These are phyloP conservation scores for Okamejei kenojei DNA, from an alignment of 2,797 vertebrate genomes.

Conservation along the genomic window DNA sequence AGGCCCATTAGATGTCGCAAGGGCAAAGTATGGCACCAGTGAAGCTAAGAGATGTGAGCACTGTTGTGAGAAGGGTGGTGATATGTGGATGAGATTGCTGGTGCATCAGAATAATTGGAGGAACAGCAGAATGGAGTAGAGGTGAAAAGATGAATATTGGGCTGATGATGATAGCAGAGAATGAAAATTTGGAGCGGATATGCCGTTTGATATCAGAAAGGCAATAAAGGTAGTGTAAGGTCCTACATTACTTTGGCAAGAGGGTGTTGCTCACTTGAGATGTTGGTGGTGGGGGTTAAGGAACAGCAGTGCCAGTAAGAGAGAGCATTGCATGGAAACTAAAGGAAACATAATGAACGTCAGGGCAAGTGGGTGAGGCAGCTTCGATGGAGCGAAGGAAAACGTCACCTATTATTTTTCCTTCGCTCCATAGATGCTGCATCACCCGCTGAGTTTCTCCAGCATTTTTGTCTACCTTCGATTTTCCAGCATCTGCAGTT, in stretches of 20 bases:
- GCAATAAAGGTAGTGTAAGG: too few relatives aligned
- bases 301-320: neutral
- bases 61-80: neutral
- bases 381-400: too few relatives aligned
- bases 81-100: neutral
- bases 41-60: neutral
- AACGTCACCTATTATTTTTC: too few relatives aligned
- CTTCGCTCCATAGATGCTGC: too few relatives aligned
- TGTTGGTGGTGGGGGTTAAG: neutral
- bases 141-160: neutral
- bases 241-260: too few relatives aligned
- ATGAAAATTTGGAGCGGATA: neutral
- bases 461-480: too few relatives aligned
- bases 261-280: neutral
- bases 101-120: neutral
- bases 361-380: neutral
- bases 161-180: neutral
- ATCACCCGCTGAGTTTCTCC: too few relatives aligned
- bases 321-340: neutral
- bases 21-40: neutral
- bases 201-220: too few relatives aligned
- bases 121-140: neutral
- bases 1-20: neutral
- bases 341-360: neutral
- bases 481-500: too few relatives aligned